Evolutionary conservation across 2,797 vertebrate genomes (phyloP), one percentile per base, ranked within the genome.

Genomic region (Sebastes elongatus): DNA sequence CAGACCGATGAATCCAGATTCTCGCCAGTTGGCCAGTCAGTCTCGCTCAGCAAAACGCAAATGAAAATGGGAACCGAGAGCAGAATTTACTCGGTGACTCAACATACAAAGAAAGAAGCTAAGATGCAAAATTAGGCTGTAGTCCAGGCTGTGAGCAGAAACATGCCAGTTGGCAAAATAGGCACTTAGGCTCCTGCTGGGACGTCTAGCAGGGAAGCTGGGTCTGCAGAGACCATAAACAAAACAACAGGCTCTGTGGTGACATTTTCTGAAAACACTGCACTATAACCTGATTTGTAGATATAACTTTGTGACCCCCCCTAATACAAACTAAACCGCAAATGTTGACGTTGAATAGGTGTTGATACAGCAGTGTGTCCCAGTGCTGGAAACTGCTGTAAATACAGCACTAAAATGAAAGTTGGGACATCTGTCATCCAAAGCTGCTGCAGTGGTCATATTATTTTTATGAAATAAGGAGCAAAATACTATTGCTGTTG

Each of bases 121-220:
- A 85, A 88, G 84, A 92, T 71, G 77, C 81, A 89, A 85, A 87
- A 89, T 89, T 91, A 85, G 89, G 88, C 84, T 80, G 49, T 25
- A 3, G 78, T 91, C 86, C 89, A 92, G 86, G 74, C 78, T 77
- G 73, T 75, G 78, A 85, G 81, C 76, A 73, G 78, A 77, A 86
- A 86, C 72, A 86, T 91, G 92, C 85, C 87, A 93, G 90, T 90
- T 93, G 92, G 89, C 88, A 91, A 83, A 84, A 28, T 57, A 74
- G 66, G 57, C 78, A 84, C 80, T 88, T 86, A 76, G 74, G 57
- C 62, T 86, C 86, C 80, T 89, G 86, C 89, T 89, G 86, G 71
- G 85, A 81, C 30, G 70, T 88, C 88, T 83, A 80, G 75, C 88
- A 65, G 66, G 73, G 78, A 80, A 57, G 76, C 80, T 82, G 69